Conservation (phyloP, 2,797 vertebrate genomes). For the Dipus sagitta region DNA sequence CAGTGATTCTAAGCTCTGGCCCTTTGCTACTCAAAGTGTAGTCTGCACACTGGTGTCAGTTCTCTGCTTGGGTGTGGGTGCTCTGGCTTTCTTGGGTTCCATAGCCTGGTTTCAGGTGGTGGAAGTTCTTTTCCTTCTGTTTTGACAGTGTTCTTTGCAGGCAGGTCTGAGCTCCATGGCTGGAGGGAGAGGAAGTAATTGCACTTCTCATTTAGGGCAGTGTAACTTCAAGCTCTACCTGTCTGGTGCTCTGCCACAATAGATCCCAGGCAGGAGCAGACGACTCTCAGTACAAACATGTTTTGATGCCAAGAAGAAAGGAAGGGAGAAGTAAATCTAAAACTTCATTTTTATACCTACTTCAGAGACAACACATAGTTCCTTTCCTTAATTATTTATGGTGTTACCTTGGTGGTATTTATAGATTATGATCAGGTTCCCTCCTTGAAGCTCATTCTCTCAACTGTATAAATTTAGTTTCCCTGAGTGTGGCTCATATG, state of each 20-base stretch:
- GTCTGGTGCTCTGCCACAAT: not conserved
- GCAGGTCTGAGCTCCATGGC: not conserved
- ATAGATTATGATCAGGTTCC: constrained; percentile 78
- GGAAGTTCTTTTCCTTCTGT: not conserved
- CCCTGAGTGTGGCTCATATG: constrained; percentile 67
- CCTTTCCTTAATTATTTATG: constrained; percentile 78
- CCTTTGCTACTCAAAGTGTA: not conserved
- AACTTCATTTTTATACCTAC: constrained; percentile 63
- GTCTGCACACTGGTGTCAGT: not conserved
- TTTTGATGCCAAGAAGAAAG: constrained; percentile 70
- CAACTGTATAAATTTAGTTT: constrained; percentile 78
- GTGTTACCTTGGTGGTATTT: constrained; percentile 80
- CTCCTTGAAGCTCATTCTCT: constrained; percentile 70
- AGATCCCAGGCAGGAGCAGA: constrained; percentile 5
- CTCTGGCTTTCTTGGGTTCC: not conserved
- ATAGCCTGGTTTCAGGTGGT: not conserved
- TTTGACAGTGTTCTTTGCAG: not conserved
- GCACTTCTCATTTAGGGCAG: not conserved
- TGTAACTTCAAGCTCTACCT: not conserved
- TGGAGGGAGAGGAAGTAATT: not conserved
- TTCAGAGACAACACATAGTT: constrained; percentile 62
- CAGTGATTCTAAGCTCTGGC: not conserved
- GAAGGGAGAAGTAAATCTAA: constrained; percentile 59
- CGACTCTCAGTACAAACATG: not conserved
- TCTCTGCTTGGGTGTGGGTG: not conserved